A percentile compares a stretch with the other conserved stretches of the same genome.
Conservation (phyloP, 2,113 vertebrate genomes). For the Micronisus gabar region DNA sequence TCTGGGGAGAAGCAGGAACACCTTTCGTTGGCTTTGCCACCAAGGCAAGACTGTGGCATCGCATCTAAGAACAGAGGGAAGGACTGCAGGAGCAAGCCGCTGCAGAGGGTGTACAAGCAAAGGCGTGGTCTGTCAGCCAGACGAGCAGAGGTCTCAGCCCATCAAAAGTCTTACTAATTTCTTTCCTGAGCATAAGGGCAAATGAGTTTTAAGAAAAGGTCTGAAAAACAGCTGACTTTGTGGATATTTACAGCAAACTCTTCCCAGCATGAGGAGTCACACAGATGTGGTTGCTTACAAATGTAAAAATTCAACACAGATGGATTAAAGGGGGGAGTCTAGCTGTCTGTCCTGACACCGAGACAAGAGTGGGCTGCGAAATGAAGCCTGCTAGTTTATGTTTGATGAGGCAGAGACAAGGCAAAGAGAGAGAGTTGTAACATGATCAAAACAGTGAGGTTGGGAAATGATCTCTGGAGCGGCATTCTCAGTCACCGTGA, state of each 20-base stretch:
- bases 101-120: neutral
- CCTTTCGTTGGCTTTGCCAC: neutral
- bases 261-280: accelerated
- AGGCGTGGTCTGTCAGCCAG: neutral
- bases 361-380: neutral
- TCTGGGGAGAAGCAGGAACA: neutral
- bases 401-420: neutral
- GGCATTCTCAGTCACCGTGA: neutral
- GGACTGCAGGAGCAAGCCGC: neutral
- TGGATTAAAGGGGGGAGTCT: neutral
- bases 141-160: neutral
- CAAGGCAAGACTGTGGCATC: neutral
- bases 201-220: neutral
- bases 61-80: neutral
- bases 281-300: neutral
- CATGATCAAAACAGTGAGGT: neutral
- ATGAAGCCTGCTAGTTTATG: neutral
- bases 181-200: neutral
- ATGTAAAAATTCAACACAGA: neutral
- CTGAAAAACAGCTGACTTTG: neutral
- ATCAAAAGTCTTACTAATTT: neutral
- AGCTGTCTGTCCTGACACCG: accelerated
- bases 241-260: neutral
- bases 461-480: neutral
- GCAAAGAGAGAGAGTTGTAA: neutral